phyloP scores from a whole-genome alignment of 1,140 invertebrate genomes.

The Heliconius hewitsoni region DNA sequence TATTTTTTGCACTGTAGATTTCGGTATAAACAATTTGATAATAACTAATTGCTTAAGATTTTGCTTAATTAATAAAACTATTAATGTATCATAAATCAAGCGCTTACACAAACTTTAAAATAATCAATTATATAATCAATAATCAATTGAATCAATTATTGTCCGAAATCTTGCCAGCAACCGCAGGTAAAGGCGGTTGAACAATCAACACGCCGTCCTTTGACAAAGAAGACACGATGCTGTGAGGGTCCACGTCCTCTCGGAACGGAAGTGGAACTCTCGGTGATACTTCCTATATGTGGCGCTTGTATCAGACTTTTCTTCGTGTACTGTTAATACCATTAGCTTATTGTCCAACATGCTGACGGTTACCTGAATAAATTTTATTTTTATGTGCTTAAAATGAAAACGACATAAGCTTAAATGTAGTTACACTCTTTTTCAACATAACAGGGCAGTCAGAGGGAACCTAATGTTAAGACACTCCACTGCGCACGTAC shows the following conservation, averaged over 20 bases:
- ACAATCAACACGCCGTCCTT: slow-evolving; percentile 86
- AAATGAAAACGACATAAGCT: too few species aligned
- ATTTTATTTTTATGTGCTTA: neutral
- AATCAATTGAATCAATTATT: neutral
- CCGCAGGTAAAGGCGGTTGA: slow-evolving; percentile 81
- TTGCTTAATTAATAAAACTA: too few species aligned
- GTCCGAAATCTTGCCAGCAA: neutral
- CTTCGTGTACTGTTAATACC: slow-evolving; percentile 50
- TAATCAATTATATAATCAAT: too few species aligned
- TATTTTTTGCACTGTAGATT: too few species aligned
- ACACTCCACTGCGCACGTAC: too few species aligned
- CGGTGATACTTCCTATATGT: slow-evolving; percentile 47
- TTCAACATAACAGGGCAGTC: too few species aligned
- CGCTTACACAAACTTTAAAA: too few species aligned
- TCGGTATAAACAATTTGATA: too few species aligned
- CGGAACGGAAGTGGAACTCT: slow-evolving; percentile 81
- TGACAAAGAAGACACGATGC: slow-evolving; percentile 84
- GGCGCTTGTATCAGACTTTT: slow-evolving; percentile 42
- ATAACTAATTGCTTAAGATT: too few species aligned
- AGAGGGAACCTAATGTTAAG: too few species aligned
- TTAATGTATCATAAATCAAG: too few species aligned
- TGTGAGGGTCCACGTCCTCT: slow-evolving; percentile 83
- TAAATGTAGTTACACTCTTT: too few species aligned
- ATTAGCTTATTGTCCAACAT: slow-evolving; percentile 47
- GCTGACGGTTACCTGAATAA: slow-evolving; percentile 50